phyloP scores from a whole-genome alignment of 2,888 invertebrate species.

The Charanyca ferruginea region DNA sequence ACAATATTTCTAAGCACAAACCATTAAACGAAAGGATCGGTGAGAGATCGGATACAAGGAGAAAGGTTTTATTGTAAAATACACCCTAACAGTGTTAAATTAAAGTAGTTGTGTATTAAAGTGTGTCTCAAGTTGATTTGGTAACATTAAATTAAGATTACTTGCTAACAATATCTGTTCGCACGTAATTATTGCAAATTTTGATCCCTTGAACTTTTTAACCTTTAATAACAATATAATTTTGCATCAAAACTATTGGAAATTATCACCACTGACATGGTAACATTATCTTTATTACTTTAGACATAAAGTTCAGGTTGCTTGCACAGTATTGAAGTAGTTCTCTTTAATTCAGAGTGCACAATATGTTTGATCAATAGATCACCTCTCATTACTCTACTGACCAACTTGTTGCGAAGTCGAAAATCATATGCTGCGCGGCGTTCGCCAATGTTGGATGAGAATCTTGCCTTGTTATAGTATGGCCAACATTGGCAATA shows the following conservation, averaged over 20 bases:
- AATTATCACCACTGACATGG: constrained; percentile 26
- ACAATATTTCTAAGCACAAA: not conserved
- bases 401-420: constrained; percentile 77
- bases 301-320: constrained; percentile 36
- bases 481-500: constrained; percentile 28
- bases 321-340: constrained; percentile 27
- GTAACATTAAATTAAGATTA: constrained; percentile 35
- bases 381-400: constrained; percentile 71
- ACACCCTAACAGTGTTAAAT: not conserved
- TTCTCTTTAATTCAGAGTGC: constrained; percentile 51
- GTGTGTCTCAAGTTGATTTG: constrained; percentile 21
- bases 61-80: not conserved
- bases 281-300: constrained; percentile 15
- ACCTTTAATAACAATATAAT: constrained; percentile 23
- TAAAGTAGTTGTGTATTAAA: constrained; percentile 3
- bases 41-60: no score
- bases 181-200: constrained; percentile 53
- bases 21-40: not conserved
- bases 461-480: constrained; percentile 31
- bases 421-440: constrained; percentile 75
- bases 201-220: constrained; percentile 53
- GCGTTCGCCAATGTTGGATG: constrained; percentile 44
- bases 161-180: constrained; percentile 52
- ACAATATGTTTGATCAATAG: constrained; percentile 71
- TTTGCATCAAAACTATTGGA: constrained; percentile 19